A percentile compares a stretch with the other conserved stretches of the same genome.
phyloP scores from a whole-genome alignment of 53 echinoderm and acorn worm genomes.

The Echinometra lucunter region DNA sequence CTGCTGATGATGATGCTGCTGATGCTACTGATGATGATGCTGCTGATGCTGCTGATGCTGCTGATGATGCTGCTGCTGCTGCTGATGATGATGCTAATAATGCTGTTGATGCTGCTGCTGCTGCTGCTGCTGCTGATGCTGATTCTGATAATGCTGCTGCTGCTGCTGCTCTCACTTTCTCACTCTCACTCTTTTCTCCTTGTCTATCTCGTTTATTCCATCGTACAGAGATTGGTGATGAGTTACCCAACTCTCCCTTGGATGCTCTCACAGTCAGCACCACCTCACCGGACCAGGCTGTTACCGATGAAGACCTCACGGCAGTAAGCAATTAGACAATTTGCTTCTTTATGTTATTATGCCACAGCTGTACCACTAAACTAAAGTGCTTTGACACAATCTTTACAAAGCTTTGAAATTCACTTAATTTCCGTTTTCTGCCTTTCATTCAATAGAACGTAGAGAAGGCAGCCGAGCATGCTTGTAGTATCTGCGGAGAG shows the following conservation, averaged over 20 bases:
- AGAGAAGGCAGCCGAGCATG: conserved; percentile 21
- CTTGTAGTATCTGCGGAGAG: neutral
- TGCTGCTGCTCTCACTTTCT: too few relatives aligned
- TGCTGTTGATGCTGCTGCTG: neutral
- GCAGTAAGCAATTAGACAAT: neutral
- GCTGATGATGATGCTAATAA: too few relatives aligned
- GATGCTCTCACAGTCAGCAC: neutral
- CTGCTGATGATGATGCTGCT: too few relatives aligned
- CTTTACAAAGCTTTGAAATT: too few relatives aligned
- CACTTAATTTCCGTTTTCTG: too few relatives aligned
- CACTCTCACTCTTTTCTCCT: neutral
- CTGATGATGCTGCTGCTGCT: neutral
- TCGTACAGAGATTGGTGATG: neutral
- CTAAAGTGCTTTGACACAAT: too few relatives aligned
- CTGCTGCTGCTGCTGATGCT: neutral
- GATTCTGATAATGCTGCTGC: neutral
- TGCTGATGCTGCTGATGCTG: neutral
- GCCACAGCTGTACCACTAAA: too few relatives aligned
- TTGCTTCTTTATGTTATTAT: neutral
- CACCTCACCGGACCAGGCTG: neutral
- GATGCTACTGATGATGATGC: neutral
- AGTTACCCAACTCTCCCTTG: neutral
- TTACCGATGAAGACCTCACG: neutral
- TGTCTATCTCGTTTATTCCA: neutral
- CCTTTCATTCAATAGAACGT: neutral